These are phyloP conservation scores for Brenthis hecate DNA, from an alignment of 2,888 invertebrate species.

Conservation along the genomic window DNA sequence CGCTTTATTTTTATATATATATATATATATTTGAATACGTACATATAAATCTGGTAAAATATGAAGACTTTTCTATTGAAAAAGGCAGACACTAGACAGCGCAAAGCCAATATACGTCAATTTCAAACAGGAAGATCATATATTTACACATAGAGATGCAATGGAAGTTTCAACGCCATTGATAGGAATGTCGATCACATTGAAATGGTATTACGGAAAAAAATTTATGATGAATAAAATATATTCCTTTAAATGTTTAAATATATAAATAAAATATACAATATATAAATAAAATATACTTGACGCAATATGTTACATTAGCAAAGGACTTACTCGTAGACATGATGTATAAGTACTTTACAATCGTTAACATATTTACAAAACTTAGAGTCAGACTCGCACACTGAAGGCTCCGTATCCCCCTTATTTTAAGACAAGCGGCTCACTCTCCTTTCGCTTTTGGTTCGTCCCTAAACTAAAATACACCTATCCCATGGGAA, in stretches of 20 bases:
- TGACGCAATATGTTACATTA: no score
- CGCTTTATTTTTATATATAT: not conserved
- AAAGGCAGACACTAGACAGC: constrained; percentile 43
- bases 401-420: no score
- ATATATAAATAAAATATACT: constrained; percentile 45
- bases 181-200: constrained; percentile 38
- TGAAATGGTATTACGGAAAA: constrained; percentile 53
- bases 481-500: no score
- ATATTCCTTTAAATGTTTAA: constrained; percentile 48
- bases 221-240: no score
- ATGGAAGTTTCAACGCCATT: constrained; percentile 42
- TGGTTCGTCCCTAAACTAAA: no score
- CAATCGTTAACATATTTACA: no score
- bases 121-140: constrained; percentile 47
- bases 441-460: no score
- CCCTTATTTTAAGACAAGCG: no score
- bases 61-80: constrained; percentile 49
- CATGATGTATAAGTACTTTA: no score
- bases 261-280: constrained; percentile 52
- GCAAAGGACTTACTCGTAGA: no score
- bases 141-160: constrained; percentile 57
- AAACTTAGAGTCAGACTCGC: no score
- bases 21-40: not conserved
- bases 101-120: constrained; percentile 51
- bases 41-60: constrained; percentile 17